Conservation (phyloP, 2,797 vertebrate species). For the Hydrophis major region DNA sequence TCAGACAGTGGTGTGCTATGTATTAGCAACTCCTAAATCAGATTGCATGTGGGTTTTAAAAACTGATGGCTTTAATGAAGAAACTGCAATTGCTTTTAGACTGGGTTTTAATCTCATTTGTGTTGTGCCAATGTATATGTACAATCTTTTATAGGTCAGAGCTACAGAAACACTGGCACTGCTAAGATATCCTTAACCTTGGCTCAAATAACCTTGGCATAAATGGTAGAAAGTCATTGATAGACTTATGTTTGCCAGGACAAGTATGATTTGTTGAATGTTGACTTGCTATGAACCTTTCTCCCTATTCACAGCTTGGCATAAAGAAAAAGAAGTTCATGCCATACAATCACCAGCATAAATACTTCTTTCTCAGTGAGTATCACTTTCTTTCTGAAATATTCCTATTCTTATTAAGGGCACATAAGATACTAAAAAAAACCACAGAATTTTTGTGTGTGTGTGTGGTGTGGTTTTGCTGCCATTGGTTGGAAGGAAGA, state of each 20-base stretch:
- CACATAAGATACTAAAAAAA: not conserved
- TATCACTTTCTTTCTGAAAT: constrained; percentile 28
- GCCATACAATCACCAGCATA: constrained; percentile 84
- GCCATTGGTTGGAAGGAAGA: not conserved
- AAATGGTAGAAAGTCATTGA: not conserved
- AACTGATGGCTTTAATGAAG: not conserved
- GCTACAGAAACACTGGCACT: not conserved
- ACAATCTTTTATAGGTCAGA: too few relatives aligned
- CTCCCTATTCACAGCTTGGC: constrained; percentile 71
- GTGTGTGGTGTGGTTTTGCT: not conserved
- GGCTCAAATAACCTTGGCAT: not conserved
- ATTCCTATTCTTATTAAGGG: not conserved
- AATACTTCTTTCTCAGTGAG: constrained; percentile 84
- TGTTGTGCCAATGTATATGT: not conserved
- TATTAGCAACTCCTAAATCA: not conserved
- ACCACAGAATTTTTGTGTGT: not conserved
- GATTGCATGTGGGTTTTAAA: not conserved
- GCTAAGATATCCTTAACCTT: not conserved
- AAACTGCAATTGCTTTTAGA: not conserved
- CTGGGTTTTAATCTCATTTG: constrained; percentile 22
- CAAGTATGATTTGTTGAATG: not conserved
- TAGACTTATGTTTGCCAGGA: not conserved
- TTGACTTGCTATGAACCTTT: not conserved
- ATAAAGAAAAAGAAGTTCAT: constrained; percentile 80
- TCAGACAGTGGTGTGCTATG: not conserved